These are phyloP conservation scores for Xanthorhoe spadicearia DNA, from an alignment of 2,888 invertebrate genomes.

Conservation along the genomic window DNA sequence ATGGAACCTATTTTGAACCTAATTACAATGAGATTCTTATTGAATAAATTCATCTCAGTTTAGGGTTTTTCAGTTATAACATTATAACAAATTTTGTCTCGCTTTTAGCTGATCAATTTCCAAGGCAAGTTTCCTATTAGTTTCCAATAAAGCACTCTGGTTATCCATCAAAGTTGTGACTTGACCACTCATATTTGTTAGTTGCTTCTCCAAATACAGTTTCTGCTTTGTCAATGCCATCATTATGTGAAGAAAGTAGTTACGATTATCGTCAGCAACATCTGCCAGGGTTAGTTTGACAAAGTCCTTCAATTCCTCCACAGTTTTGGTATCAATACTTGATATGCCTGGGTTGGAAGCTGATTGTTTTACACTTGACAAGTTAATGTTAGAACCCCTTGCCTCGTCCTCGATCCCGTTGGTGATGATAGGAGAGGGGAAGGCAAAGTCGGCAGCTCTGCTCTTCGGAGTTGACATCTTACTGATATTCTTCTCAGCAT, in stretches of 20 bases:
- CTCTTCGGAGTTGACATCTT: conserved; percentile 76
- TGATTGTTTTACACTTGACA: conserved; percentile 52
- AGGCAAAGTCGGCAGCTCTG: conserved; percentile 57
- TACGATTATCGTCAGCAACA: conserved; percentile 73
- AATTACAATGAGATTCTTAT: conserved; percentile 12
- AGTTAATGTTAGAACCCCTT: conserved; percentile 51
- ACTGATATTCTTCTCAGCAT: conserved; percentile 68
- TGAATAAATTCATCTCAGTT: conserved; percentile 8
- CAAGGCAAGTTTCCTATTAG: conserved; percentile 77
- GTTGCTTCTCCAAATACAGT: conserved; percentile 75
- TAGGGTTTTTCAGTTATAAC: neutral
- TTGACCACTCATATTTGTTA: conserved; percentile 65
- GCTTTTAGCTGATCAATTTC: conserved; percentile 78
- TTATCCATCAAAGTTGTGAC: conserved; percentile 67
- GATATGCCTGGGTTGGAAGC: conserved; percentile 39
- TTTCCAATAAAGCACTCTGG: conserved; percentile 75
- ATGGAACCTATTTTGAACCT: neutral
- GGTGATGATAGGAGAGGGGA: conserved; percentile 63
- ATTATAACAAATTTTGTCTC: conserved; percentile 49
- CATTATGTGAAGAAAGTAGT: conserved; percentile 78
- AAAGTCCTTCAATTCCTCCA: conserved; percentile 76
- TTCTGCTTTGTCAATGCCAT: conserved; percentile 80
- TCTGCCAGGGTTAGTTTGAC: conserved; percentile 69
- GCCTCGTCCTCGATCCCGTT: conserved; percentile 65
- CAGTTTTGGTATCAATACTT: conserved; percentile 55